Conservation (phyloP, 2,797 vertebrate species). For the Margarornis squamiger region DNA sequence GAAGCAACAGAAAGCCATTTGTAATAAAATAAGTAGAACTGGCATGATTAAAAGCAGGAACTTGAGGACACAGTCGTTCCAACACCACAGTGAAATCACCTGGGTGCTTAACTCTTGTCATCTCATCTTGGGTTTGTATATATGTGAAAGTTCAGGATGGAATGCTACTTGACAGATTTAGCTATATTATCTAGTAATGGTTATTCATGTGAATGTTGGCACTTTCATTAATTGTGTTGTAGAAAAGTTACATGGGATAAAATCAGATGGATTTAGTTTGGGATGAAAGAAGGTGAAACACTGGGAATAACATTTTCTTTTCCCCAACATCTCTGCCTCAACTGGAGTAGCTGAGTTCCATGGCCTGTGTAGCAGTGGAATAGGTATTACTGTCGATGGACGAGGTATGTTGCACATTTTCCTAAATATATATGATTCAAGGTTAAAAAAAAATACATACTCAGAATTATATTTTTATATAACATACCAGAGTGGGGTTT, state of each 20-base stretch:
- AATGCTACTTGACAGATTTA: background rate
- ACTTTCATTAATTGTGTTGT: background rate
- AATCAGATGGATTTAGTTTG: background rate
- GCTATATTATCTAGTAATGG: background rate
- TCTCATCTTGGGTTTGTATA: background rate
- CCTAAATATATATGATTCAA: background rate
- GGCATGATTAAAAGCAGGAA: background rate
- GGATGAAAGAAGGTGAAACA: background rate
- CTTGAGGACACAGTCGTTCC: fast-evolving
- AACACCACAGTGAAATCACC: background rate
- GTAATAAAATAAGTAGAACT: background rate
- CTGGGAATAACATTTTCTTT: background rate
- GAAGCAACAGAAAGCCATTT: background rate
- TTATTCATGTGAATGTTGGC: background rate
- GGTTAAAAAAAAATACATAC: background rate
- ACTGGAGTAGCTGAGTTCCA: slow-evolving; percentile 77
- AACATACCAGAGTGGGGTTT: background rate
- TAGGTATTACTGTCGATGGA: slow-evolving; percentile 82
- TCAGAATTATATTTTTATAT: background rate
- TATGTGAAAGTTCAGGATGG: background rate
- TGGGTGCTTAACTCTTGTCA: background rate
- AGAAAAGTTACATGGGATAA: background rate
- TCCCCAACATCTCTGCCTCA: background rate
- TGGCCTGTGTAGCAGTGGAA: slow-evolving; percentile 79
- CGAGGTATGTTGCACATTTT: slow-evolving; percentile 71